Base-by-base conservation (phyloP, 2,113 vertebrate genomes). In the Megatriorchis doriae region DNA sequence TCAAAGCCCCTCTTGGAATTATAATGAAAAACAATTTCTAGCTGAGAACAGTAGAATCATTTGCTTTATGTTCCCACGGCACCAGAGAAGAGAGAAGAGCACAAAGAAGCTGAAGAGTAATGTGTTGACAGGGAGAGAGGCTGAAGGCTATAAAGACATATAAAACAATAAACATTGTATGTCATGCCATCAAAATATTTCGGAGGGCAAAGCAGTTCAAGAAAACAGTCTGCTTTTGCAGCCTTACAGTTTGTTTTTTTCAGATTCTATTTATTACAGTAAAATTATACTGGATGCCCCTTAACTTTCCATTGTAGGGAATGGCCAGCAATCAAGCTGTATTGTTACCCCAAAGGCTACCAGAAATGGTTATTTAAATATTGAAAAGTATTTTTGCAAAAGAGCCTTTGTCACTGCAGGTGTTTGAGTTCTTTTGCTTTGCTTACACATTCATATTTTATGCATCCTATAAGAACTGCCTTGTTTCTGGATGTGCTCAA, bases 21-120 rank as follows among this genome's bases (percentile, higher is more conserved):
- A 94, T 94, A 96, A 97, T 97, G 94, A 95, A 96, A 96, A 97
- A 90, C 95, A 97, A 96, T 95, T 96, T 94, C 86, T 87, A 75
- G 78, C 81, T 94, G 84, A 95, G 94, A 97, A 86, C 73, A 91
- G 91, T 82, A 47, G 84, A 95, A 96, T 80, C 29, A 62, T 94
- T 96, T 91, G 78, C 91, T 88, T 95, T 90, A 38, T 83, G 89
- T 96, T 97, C 94, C 94, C 96, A 97, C 89, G 79, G 89, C 94
- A 96, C 85, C 90, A 97, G 59, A 87, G 74, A 85, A 91, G 77
- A 85, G 53, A 87, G 70, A 93, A 94, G 65, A 97, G 84, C 48
- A 89, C 56, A 87, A 77, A n/a, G 83, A 91, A 94, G 89, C 71
- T 88, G 94, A 82, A 91, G 93, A 91, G 62, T 56, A 94, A 95